Evolutionary conservation across 1,140 invertebrate genomes (phyloP), one percentile per base, ranked within the genome.

Genomic region (Agrilus planipennis): DNA sequence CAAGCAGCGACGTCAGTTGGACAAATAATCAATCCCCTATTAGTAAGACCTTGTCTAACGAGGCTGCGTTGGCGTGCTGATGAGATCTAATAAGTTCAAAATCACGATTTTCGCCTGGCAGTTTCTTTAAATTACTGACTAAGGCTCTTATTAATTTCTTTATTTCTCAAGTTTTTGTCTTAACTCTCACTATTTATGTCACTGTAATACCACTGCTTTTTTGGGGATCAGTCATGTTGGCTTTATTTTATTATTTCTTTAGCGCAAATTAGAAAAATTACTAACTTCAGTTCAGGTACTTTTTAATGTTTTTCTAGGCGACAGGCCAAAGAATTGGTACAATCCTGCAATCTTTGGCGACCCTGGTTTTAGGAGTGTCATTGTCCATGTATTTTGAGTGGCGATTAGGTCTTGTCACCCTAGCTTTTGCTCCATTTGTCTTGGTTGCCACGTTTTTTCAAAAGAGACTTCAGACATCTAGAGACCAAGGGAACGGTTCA

Each of bases 281-380:
- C 29, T 42, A 23, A 39, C 22, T 42, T 45, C 32, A 20, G 16
- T 14, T 34, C 38, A 25, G 39, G 41, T 42, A 36, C 44, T 53
- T 50, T 22, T 14, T 7, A 32, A 32, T 17, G 16, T 17, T 45
- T 38, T 55, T 58, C 38, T 52, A 82, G 69, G 86, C 86, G 0
- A 88, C 87, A 0, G 88, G 89, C 4, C 73, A 78, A 39, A 70
- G 84, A 32, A 69, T 91, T 6, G 86, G 85, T 0, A 72, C 78
- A 1, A 76, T 89, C 29, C 58, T 90, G 7, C 86, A 90, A 54
- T 76, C 83, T 0, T 50, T 83, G 1, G 75, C 82, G 10, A 89
- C 84, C 0, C 54, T 92, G 0, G 58, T 72, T 0, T 62, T 84
- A 3, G 78, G 81, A 2, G 69, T 88, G 35, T 58, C 76, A 1